Evolutionary conservation across 2,113 vertebrate species (phyloP), one percentile per base, ranked within the genome.

Genomic region (Sigmodon hispidus): DNA sequence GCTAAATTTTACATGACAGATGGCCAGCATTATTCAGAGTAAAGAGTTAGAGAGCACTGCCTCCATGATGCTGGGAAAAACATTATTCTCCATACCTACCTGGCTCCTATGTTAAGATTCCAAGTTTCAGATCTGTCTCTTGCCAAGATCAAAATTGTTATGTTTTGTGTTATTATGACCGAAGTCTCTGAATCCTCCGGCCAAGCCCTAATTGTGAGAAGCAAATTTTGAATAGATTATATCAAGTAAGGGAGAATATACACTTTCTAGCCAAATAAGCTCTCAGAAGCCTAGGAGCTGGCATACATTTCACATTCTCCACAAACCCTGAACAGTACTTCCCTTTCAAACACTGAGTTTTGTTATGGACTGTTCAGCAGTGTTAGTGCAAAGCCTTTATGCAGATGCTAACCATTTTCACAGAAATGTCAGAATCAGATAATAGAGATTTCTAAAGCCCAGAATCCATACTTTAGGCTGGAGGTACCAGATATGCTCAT

Each of bases 141-240:
- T 83, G 91, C 76, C 88, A 89, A 29, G 86, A 26, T 4, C 59
- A 65, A 61, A 94, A 61, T 95, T 34, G 10, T 91, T 21, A 8
- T 67, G 48, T 52, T 91, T 77, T 29, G 3, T 59, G 65, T 59
- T 57, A 43, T 69, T 93, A 1, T 87, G 24, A 89, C 76, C 63
- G 55, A 13, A 36, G 80, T 94, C 55, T 91, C 21, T 96, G 86
- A 86, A 45, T 76, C 86, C 65, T 91, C 67, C 69, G 43, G 13
- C 45, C 52, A 21, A 16, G 29, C 76, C 45, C 48, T 87, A 19
- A 85, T 86, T 31, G 13, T 73, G n/a, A 50, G 67, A 83, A 87
- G 65, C 77, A 94, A 94, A 94, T 79, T 89, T 93, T 19, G 72
- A 95, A 83, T 95, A 87, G 79, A 52, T 75, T 92, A 69, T 72